Base-by-base conservation (phyloP, 2,113 vertebrate genomes). In the Bos indicus region DNA sequence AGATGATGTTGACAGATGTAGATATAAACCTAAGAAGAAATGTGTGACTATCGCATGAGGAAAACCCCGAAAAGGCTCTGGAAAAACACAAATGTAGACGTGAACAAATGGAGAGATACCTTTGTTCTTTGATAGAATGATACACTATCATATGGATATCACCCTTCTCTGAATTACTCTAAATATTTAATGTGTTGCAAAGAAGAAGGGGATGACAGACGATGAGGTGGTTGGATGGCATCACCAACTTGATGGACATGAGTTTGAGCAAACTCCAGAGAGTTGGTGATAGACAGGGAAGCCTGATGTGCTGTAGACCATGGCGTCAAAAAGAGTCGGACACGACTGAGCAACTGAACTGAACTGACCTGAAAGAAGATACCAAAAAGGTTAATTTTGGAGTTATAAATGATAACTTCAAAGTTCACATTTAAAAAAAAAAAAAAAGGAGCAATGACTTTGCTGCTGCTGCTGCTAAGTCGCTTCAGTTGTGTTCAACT, bases 191-290 rank as follows among this genome's bases (percentile, higher is more conserved):
- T 13, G 7, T 52, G 30, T 40, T 26, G 14, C 19, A 36, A 71
- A 36, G 64, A 36, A 36, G 64, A 67, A 67, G 5, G 64, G 64
- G n/a, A 71, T 36, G 64, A 36, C n/a, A 71, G 64, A 36, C 5
- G 64, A 36, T 36, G 64, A 71, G n/a, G 64, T 36, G 17, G n/a
- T 71, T 71, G n/a, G n/a, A 21, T 21, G 64, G 64, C 64, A 71
- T 36, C 64, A 71, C 2, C 2, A 0, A 71, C n/a, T 71, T 1
- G 0, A 36, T 3, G 17, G n/a, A 36, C 9, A 23, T 71, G 19
- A 71, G 64, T 36, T 6, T 36, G 17, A 36, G 64, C n/a, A 36
- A 71, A 12, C 64, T 71, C 64, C n/a, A 6, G 64, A 71, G n/a
- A 71, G 19, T 2, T 36, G n/a, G 9, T 36, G 19, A 71, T 36